These are phyloP conservation scores for Mesochorus sp. DNA, from an alignment of 2,888 invertebrate species.

Conservation along the genomic window DNA sequence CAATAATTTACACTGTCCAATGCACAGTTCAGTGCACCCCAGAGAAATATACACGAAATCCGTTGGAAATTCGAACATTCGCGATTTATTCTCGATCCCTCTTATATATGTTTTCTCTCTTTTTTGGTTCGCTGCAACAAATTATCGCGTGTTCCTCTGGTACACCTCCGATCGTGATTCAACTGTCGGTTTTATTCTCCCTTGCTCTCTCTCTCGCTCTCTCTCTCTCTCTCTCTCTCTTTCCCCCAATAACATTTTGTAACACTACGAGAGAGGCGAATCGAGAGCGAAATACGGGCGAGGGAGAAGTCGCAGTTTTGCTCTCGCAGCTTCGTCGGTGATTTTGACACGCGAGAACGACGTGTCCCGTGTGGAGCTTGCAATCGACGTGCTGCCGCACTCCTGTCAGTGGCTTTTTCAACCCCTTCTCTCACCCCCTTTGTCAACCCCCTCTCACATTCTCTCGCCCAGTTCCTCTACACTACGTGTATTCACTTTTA, in stretches of 20 bases:
- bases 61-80: no score
- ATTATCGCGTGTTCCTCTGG: background rate
- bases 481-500: no score
- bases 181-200: constrained; percentile 8
- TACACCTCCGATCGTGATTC: no score
- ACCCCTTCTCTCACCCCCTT: constrained; percentile 19
- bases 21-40: no score
- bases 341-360: constrained; percentile 66
- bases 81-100: no score
- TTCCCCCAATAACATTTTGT: constrained; percentile 6
- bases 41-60: no score
- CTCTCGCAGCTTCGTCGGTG: constrained; percentile 13
- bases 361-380: constrained; percentile 68
- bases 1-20: no score
- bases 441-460: background rate
- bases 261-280: background rate
- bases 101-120: no score
- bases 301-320: background rate
- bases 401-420: constrained; percentile 50
- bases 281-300: background rate
- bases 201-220: background rate
- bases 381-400: constrained; percentile 50
- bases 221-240: constrained; percentile 67
- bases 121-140: no score
- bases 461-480: no score